These are phyloP conservation scores for Pantala flavescens DNA, from an alignment of 1,140 invertebrate genomes.

Conservation along the genomic window DNA sequence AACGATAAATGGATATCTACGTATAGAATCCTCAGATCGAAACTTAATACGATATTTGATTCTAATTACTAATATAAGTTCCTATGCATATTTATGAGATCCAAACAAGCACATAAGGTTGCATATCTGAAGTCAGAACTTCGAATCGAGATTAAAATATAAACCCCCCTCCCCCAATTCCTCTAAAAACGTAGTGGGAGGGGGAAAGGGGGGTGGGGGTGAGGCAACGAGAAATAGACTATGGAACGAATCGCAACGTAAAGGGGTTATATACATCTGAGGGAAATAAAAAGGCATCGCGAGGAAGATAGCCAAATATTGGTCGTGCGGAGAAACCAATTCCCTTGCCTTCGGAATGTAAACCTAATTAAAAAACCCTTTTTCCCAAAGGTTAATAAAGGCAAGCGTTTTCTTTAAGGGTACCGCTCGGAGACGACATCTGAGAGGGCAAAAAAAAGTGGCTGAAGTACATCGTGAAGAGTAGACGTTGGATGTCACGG, in stretches of 20 bases:
- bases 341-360: background rate
- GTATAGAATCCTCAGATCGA: too few species aligned
- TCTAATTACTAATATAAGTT: too few species aligned
- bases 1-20: too few species aligned
- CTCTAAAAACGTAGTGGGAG: background rate
- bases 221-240: background rate
- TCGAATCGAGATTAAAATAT: too few species aligned
- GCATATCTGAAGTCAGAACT: too few species aligned
- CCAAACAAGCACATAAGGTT: too few species aligned
- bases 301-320: slow-evolving; percentile 1
- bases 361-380: slow-evolving; percentile 10
- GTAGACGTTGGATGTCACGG: background rate
- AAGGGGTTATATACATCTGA: background rate
- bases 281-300: background rate
- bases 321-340: slow-evolving; percentile 3
- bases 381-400: slow-evolving; percentile 10
- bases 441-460: background rate
- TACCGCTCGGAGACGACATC: too few species aligned
- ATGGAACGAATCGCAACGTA: background rate
- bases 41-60: too few species aligned
- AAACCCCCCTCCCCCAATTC: too few species aligned
- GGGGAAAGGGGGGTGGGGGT: background rate
- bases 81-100: too few species aligned
- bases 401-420: background rate
- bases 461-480: too few species aligned